A percentile compares a stretch with the other conserved stretches of the same genome.
phyloP scores from a whole-genome alignment of 2,888 invertebrate genomes.

The Agonopterix arenella region DNA sequence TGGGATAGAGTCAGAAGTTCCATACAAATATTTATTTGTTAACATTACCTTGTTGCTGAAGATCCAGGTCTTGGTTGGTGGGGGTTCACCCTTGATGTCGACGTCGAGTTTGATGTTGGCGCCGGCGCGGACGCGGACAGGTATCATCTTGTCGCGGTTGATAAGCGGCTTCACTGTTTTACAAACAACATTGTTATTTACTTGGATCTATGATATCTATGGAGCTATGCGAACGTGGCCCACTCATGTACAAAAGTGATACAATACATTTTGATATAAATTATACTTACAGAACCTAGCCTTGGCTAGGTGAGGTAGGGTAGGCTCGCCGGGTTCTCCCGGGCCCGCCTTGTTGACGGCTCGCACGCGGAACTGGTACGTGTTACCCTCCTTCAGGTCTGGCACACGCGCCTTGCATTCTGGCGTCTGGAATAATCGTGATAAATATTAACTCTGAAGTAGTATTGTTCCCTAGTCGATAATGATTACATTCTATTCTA shows the following conservation, averaged over 20 bases:
- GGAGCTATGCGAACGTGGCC: no score
- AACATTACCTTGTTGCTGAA: conserved; percentile 80
- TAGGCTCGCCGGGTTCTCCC: conserved; percentile 93
- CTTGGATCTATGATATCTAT: no score
- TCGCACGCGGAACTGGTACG: conserved; percentile 96
- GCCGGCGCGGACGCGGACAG: conserved; percentile 92
- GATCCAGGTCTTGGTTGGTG: conserved; percentile 92
- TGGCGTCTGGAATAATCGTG: conserved; percentile 72
- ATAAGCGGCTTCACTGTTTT: conserved; percentile 92
- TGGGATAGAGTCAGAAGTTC: no score
- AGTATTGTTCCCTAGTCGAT: no score
- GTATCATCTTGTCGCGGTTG: conserved; percentile 94
- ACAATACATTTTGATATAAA: not conserved
- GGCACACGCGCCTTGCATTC: conserved; percentile 89
- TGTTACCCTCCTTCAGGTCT: conserved; percentile 91
- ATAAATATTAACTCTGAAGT: no score
- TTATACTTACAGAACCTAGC: conserved; percentile 86
- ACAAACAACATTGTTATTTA: no score
- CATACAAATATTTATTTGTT: no score
- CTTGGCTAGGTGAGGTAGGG: conserved; percentile 91
- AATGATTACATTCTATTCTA: no score
- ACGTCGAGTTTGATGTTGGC: conserved; percentile 94
- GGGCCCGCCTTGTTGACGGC: conserved; percentile 97
- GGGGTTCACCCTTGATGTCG: conserved; percentile 97
- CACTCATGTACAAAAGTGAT: no score